These are phyloP conservation scores for Mugil cephalus DNA, from an alignment of 2,113 vertebrate species.

Conservation along the genomic window DNA sequence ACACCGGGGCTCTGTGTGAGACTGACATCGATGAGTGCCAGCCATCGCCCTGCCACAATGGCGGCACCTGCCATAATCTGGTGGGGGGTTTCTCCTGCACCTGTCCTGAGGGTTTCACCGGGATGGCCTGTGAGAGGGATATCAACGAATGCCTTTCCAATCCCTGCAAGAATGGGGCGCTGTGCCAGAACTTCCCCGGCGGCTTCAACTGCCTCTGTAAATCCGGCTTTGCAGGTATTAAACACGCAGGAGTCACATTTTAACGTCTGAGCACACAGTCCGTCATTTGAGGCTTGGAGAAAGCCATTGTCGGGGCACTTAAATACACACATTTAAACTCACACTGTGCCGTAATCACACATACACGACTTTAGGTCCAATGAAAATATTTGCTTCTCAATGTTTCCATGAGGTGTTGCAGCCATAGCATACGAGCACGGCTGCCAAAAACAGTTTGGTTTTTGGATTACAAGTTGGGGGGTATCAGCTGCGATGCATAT, in stretches of 20 bases:
- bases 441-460: slow-evolving; percentile 75
- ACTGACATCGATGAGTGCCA: slow-evolving; percentile 93
- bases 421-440: slow-evolving; percentile 56
- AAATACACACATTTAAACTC: slow-evolving; percentile 24
- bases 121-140: slow-evolving; percentile 96
- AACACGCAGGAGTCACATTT: slow-evolving; percentile 53
- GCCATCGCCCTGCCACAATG: slow-evolving; percentile 95
- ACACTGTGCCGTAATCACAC: slow-evolving; percentile 38
- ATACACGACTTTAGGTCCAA: slow-evolving; percentile 63
- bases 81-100: slow-evolving; percentile 96
- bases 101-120: slow-evolving; percentile 93
- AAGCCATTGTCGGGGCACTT: slow-evolving; percentile 30
- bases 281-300: slow-evolving; percentile 41
- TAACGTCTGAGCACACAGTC: slow-evolving; percentile 46
- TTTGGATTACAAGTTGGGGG: slow-evolving; percentile 69
- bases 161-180: slow-evolving; percentile 92
- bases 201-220: slow-evolving; percentile 96
- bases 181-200: slow-evolving; percentile 97
- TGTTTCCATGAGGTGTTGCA: slow-evolving; percentile 75
- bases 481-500: slow-evolving; percentile 78
- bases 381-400: slow-evolving; percentile 79
- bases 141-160: slow-evolving; percentile 95
- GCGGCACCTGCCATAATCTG: slow-evolving; percentile 94
- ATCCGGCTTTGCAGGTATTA: slow-evolving; percentile 93
- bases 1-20: slow-evolving; percentile 90